Evolutionary conservation across 2,797 vertebrate genomes (phyloP).

Genomic region (Limosa lapponica): DNA sequence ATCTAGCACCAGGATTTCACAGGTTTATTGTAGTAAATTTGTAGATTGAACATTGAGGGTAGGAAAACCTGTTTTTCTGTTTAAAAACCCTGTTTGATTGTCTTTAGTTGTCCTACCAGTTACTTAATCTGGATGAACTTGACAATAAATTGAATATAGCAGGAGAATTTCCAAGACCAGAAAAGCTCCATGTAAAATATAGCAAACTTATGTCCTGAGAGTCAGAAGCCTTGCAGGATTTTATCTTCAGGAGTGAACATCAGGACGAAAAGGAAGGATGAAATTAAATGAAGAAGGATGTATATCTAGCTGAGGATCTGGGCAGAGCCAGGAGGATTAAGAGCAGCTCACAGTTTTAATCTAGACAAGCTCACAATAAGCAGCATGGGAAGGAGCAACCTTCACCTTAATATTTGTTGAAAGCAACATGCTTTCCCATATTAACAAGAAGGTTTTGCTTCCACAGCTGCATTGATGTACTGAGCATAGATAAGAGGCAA

Average conservation of each 20-base stretch:
- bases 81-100: background rate
- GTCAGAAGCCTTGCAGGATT: background rate
- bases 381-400: background rate
- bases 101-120: background rate
- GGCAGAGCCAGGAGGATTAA: slow-evolving; percentile 5
- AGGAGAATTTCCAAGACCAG: background rate
- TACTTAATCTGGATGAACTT: background rate
- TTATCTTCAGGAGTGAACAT: background rate
- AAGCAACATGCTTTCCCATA: background rate
- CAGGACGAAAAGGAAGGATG: background rate
- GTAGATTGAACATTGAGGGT: background rate
- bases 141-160: background rate
- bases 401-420: background rate
- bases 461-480: background rate
- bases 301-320: background rate
- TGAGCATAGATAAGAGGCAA: background rate
- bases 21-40: background rate
- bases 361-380: background rate
- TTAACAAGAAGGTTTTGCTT: background rate
- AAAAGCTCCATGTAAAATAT: background rate
- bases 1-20: background rate
- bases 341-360: background rate
- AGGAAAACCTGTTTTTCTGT: background rate
- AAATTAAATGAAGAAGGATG: background rate
- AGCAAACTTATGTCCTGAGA: background rate